These are phyloP conservation scores for Taurulus bubalis DNA, from an alignment of 2,113 vertebrate species.

Conservation along the genomic window DNA sequence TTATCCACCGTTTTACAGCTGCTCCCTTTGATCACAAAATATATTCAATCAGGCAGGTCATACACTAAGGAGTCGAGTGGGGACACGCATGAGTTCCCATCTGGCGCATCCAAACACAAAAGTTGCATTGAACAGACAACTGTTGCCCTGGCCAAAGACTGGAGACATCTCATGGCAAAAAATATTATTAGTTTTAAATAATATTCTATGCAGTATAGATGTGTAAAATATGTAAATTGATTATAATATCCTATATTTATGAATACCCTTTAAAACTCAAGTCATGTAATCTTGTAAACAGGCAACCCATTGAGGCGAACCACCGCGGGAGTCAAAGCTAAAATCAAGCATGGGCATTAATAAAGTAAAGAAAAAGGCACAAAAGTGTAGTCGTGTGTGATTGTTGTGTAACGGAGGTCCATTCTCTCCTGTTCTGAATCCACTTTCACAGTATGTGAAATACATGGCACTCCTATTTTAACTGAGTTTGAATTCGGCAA, in stretches of 20 bases:
- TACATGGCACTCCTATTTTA: not conserved
- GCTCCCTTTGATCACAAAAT: not conserved
- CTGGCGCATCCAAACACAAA: too few species aligned
- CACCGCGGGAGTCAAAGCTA: constrained; percentile 4
- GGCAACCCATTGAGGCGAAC: constrained; percentile 8
- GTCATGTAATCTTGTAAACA: constrained; percentile 22
- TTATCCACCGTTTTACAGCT: not conserved
- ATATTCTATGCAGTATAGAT: constrained; percentile 72
- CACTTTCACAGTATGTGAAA: constrained; percentile 16
- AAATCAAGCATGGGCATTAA: constrained; percentile 44
- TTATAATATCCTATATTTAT: constrained; percentile 41
- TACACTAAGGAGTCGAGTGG: too few species aligned
- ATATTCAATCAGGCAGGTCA: not conserved
- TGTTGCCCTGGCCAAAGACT: not conserved
- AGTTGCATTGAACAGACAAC: not conserved
- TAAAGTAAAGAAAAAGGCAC: not conserved
- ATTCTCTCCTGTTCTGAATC: constrained; percentile 6
- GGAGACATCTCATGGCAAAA: constrained; percentile 25
- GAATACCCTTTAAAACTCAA: constrained; percentile 63
- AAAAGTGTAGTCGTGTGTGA: not conserved
- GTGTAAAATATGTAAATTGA: constrained; percentile 61
- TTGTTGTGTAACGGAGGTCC: not conserved
- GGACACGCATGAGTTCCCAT: too few species aligned
- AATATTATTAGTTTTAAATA: too few species aligned
- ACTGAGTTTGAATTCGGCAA: constrained; percentile 1